phyloP scores from a whole-genome alignment of 2,113 vertebrate species.

The Zapus hudsonius region DNA sequence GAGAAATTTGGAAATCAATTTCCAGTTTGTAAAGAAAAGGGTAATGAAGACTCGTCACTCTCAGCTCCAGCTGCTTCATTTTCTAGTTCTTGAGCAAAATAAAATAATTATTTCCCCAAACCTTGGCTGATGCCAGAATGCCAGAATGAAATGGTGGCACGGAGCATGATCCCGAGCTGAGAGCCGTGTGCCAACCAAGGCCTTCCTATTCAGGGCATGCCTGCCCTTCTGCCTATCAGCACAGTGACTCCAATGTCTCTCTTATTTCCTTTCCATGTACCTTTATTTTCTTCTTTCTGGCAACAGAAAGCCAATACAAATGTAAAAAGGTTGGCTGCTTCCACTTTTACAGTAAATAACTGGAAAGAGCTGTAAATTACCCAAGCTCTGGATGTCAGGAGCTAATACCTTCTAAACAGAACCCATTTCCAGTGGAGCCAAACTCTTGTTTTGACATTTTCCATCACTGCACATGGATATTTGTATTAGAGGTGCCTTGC shows the following conservation, averaged over 20 bases:
- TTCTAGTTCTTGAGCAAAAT: constrained; percentile 66
- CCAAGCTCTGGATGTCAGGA: constrained; percentile 34
- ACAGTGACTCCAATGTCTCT: not conserved
- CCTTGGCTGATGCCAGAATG: not conserved
- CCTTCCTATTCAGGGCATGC: not conserved
- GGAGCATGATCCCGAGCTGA: not conserved
- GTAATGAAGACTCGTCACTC: constrained; percentile 68
- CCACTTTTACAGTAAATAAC: constrained; percentile 72
- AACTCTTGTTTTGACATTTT: constrained; percentile 65
- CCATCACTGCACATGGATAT: not conserved
- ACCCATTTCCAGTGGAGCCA: constrained; percentile 58
- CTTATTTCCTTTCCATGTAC: constrained; percentile 57
- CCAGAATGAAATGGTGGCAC: not conserved
- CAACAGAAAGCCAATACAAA: constrained; percentile 71
- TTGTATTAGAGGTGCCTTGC: constrained; percentile 51
- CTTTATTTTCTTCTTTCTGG: not conserved
- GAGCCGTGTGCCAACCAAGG: not conserved
- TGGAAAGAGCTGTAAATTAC: constrained; percentile 63
- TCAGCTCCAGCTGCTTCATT: constrained; percentile 50
- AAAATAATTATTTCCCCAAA: constrained; percentile 54
- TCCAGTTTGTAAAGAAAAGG: constrained; percentile 54
- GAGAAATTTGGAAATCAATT: constrained; percentile 76
- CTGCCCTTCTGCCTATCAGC: not conserved
- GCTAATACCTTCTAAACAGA: constrained; percentile 74
- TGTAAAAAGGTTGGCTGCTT: constrained; percentile 57